A percentile compares a stretch with the other conserved stretches of the same genome.
These are phyloP conservation scores for Apteryx owenii DNA, from an alignment of 2,113 vertebrate species.

Conservation along the genomic window DNA sequence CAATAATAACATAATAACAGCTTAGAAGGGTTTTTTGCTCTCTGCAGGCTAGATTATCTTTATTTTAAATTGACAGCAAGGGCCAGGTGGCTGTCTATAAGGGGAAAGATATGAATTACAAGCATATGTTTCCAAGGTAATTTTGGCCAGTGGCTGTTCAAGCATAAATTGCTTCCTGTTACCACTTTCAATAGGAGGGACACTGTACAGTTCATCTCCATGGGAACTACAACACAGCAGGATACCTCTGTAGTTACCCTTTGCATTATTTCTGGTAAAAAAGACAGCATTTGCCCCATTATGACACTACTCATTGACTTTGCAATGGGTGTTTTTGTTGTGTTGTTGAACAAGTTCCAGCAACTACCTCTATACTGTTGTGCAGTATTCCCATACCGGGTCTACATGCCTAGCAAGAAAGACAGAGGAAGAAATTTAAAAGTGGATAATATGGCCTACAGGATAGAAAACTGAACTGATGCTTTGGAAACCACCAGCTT, in stretches of 20 bases:
- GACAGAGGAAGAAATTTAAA: neutral
- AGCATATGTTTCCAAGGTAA: neutral
- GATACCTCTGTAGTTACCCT: neutral
- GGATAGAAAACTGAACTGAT: neutral
- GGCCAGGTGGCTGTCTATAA: slow-evolving; percentile 31
- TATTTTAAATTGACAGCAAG: slow-evolving; percentile 37
- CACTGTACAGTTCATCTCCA: neutral
- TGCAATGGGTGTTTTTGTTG: neutral
- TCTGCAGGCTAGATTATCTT: slow-evolving; percentile 15
- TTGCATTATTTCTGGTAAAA: neutral
- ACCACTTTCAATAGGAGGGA: neutral
- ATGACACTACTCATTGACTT: neutral
- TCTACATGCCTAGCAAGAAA: neutral
- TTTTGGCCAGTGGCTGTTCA: neutral
- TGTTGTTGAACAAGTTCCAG: neutral
- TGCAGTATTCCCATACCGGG: neutral
- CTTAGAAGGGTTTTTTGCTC: neutral
- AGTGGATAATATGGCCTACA: neutral
- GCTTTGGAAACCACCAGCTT: fast-evolving
- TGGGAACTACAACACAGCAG: neutral
- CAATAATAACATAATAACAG: neutral
- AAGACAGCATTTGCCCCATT: neutral
- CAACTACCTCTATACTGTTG: neutral
- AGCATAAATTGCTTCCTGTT: slow-evolving; percentile 31
- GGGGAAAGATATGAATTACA: neutral